Evolutionary conservation across 1,140 invertebrate genomes (phyloP), one percentile per base, ranked within the genome.

Genomic region (Neodiprion virginianus): DNA sequence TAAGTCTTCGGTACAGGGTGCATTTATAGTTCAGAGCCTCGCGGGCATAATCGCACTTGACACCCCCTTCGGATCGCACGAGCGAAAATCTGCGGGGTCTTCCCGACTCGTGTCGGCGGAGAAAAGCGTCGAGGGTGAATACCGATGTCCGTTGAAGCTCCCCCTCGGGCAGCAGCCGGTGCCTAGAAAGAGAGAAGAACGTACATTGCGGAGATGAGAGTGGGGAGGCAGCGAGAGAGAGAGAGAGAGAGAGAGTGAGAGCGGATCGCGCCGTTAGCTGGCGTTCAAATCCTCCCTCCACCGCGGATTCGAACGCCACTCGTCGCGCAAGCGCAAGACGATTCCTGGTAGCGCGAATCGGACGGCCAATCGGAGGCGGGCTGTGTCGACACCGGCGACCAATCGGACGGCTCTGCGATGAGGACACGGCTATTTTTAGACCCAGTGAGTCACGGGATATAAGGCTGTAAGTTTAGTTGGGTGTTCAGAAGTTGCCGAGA

Each of bases 361-460:
- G 7, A 1, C n/a, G 11, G 14, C 84, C 78, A 85, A 82, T 87
- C 53, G 65, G 1, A n/a, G 49, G 21, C 17, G 49, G 28, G 8
- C 0, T 8, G 8, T 89, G 84, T 83, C 84, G 85, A 74, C 85
- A 89, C 65, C 67, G 5, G 0, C 47, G 47, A 53, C 89, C 88
- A 89, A 89, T 89, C 50, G 10, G 8, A 48, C 3, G 2, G 14
- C 65, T 0, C 1, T 0, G 0, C 28, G 65, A 47, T 90, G 89
- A 89, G 87, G 88, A 80, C 81, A 82, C 65, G 50, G 76, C 78
- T 88, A 89, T 86, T 87, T 87, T 88, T 86, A 87, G 82, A 67
- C 47, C 21, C 53, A 71, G 79, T 89, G 89, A 89, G 83, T 89
- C 89, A 89, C 85, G 82, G 83, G 82, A 88, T 88, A 89, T 86